Base-by-base conservation (phyloP, 2,113 vertebrate species). In the Varanus komodoensis region DNA sequence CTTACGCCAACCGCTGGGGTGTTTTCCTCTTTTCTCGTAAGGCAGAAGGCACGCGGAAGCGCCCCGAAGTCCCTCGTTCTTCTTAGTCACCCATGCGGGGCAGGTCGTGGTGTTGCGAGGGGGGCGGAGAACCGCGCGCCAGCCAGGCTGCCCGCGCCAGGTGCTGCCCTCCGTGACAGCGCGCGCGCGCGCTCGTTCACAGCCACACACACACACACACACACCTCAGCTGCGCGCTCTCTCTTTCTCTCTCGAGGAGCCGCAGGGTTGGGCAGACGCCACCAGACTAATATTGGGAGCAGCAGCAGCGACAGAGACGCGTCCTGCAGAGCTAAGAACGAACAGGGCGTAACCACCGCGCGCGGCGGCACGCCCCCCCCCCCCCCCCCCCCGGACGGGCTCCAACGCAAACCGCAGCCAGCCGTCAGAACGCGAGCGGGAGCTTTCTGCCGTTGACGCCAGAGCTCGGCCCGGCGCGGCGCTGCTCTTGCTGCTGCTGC, bases 101-200 rank as follows among this genome's bases (percentile, higher is more conserved):
- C 52, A 48, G 80, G 80, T 19, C 38, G 38, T 44, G 38, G 38
- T 3, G 38, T 44, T 44, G 38, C 57, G 52, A 52, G 29, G 80
- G 15, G n/a, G n/a, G 50, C 4, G 52, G 17, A 82, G 52, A 29
- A 52, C 78, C 38, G 38, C 32, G 52, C 7, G 79, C 15, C 79
- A 44, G 52, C 79, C 1, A 8, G 87, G 61, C 57, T 29, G 6
- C 34, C 6, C 71, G 89, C 88, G 94, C 74, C 92, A 90, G 93
- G 71, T 29, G 32, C 12, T 12, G 8, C 11, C 71, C 86, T 21
- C 73, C 38, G 64, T 7, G 44, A 2, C 27, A 25, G 7, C 4
- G 68, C 7, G 3, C 7, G 25, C 9, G 50, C 69, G 17, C 29
- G 84, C 32, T 44, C 38, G 38, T 44, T 44, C 38, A 44, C 38